Conservation (phyloP, 2,888 invertebrate genomes). For the Globia sparganii region DNA sequence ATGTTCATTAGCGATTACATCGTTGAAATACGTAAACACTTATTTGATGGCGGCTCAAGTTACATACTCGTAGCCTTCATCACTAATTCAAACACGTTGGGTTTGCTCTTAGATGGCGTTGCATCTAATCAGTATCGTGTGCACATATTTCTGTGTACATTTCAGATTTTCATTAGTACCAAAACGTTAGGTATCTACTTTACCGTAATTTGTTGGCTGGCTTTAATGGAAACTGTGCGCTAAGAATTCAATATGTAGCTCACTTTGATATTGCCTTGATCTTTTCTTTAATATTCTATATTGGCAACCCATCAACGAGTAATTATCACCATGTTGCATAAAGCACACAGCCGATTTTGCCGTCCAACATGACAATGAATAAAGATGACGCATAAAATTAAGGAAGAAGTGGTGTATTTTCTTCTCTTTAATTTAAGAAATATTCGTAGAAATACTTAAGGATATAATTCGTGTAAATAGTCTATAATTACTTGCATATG, state of each 20-base stretch:
- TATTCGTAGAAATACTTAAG: slow-evolving; percentile 19
- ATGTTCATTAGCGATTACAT: slow-evolving; percentile 46
- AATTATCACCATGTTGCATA: too few relatives aligned
- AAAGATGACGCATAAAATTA: slow-evolving; percentile 1
- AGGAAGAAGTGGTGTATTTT: background rate
- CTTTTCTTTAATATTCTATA: background rate
- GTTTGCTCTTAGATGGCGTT: slow-evolving; percentile 50
- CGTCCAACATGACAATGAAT: background rate
- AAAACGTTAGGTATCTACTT: slow-evolving; percentile 4
- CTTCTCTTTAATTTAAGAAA: background rate
- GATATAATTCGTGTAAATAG: slow-evolving; percentile 17
- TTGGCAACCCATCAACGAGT: background rate
- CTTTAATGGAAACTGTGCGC: background rate
- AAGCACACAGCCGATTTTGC: background rate
- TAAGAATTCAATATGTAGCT: background rate
- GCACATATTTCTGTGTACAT: slow-evolving; percentile 36
- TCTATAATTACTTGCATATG: slow-evolving; percentile 41
- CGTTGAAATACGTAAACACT: slow-evolving; percentile 55
- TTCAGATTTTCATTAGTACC: slow-evolving; percentile 47
- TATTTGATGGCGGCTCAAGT: slow-evolving; percentile 41
- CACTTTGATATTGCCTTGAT: background rate
- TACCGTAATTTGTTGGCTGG: slow-evolving; percentile 5
- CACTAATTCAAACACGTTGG: slow-evolving; percentile 50
- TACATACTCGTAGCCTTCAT: slow-evolving; percentile 37
- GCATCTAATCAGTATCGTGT: slow-evolving; percentile 62